phyloP scores from a whole-genome alignment of 2,888 invertebrate species.

The Osmoderma eremita region DNA sequence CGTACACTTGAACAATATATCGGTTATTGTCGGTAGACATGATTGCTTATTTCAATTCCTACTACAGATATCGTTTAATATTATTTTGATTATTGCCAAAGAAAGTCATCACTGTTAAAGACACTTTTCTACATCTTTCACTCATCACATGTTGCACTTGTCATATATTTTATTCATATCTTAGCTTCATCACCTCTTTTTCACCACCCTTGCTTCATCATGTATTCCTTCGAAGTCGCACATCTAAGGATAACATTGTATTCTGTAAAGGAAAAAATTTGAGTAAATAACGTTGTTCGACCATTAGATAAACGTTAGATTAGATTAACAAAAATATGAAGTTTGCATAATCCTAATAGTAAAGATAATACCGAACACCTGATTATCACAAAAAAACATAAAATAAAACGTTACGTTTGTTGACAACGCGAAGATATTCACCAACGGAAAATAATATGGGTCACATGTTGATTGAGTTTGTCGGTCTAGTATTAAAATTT shows the following conservation, averaged over 20 bases:
- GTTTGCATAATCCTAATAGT: conserved; percentile 10
- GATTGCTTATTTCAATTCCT: conserved; percentile 57
- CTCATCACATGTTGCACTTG: background rate
- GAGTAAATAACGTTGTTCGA: conserved; percentile 13
- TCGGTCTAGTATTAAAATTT: conserved; percentile 43
- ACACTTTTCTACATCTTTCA: conserved; percentile 15
- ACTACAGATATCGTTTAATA: conserved; percentile 16
- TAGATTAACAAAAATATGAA: conserved; percentile 28
- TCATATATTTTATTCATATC: conserved; percentile 2
- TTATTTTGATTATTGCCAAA: conserved; percentile 18
- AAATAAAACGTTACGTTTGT: conserved; percentile 27
- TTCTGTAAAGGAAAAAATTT: conserved; percentile 29
- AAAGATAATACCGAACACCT: conserved; percentile 28
- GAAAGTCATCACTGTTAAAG: conserved; percentile 28
- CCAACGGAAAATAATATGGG: conserved; percentile 59
- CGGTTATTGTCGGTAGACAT: conserved; percentile 74
- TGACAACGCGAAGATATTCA: conserved; percentile 17
- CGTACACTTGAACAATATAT: conserved; percentile 86
- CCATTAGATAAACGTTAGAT: conserved; percentile 24
- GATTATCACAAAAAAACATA: conserved; percentile 12
- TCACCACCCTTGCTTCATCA: background rate
- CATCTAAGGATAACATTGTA: conserved; percentile 32
- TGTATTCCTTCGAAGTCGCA: conserved; percentile 12
- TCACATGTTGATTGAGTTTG: conserved; percentile 64
- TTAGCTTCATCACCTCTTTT: background rate